A percentile compares a stretch with the other conserved stretches of the same genome.
Conservation (phyloP, 2,113 vertebrate genomes). For the Grantiella picta region DNA sequence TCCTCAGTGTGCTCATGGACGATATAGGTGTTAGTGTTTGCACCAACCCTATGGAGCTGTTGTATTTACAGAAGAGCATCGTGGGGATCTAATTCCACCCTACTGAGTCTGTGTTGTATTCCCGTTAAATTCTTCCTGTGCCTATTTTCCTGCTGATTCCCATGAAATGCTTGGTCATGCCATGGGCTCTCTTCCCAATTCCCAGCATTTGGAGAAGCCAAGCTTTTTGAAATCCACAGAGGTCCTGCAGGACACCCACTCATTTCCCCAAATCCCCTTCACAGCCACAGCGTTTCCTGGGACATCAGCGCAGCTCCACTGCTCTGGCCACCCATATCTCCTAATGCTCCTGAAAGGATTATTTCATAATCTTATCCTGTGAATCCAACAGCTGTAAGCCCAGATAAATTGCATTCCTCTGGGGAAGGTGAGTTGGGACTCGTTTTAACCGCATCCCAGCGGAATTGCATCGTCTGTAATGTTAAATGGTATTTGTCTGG, state of each 20-base stretch:
- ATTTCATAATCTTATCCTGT: conserved; percentile 46
- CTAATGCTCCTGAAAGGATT: conserved; percentile 58
- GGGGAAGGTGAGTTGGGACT: conserved; percentile 18
- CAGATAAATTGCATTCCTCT: conserved; percentile 54
- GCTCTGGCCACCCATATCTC: background rate
- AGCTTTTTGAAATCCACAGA: background rate
- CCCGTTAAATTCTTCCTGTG: background rate
- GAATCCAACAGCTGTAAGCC: conserved; percentile 55
- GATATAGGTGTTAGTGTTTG: background rate
- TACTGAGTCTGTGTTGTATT: background rate
- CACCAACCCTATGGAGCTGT: background rate
- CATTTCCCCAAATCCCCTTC: background rate
- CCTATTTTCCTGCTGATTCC: background rate
- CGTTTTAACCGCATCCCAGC: background rate
- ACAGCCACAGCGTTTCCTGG: rapidly evolving
- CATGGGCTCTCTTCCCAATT: background rate
- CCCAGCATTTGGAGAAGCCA: background rate
- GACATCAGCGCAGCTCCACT: background rate
- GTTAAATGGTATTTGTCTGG: conserved; percentile 14
- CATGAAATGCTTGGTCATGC: background rate
- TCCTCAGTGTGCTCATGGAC: background rate
- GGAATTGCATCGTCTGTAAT: background rate
- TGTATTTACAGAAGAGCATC: background rate
- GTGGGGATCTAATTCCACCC: background rate
- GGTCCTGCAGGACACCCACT: background rate